Conservation (phyloP, 2,888 invertebrate genomes). For the Blomia tropicalis region DNA sequence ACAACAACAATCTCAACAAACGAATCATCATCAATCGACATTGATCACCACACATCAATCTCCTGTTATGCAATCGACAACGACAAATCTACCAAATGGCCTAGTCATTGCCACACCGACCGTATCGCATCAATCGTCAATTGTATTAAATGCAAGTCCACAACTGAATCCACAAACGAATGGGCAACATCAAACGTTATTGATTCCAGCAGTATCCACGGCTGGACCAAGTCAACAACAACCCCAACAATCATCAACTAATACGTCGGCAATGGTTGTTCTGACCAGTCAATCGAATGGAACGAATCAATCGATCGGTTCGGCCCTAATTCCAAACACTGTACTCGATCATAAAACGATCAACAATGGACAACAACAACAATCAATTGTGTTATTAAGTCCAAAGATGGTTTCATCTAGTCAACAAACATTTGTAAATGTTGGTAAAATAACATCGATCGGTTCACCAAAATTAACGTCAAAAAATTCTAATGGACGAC, state of each 20-base stretch:
- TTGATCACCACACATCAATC: not conserved
- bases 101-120: too few relatives aligned
- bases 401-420: not conserved
- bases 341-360: slow-evolving; percentile 2
- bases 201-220: not conserved
- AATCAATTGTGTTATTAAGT: not conserved
- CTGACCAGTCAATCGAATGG: not conserved
- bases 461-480: not conserved
- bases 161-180: not conserved
- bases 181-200: not conserved
- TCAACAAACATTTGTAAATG: not conserved
- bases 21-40: not conserved
- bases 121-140: not conserved
- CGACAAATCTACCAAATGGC: not conserved
- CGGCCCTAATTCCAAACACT: not conserved
- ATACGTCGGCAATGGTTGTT: slow-evolving; percentile 4
- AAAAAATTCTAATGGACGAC: not conserved
- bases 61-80: not conserved
- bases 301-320: not conserved
- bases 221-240: not conserved
- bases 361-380: not conserved
- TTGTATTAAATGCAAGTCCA: not conserved
- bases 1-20: not conserved
- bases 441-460: not conserved
- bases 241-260: not conserved